phyloP scores from a whole-genome alignment of 1,140 invertebrate species.

The Saccostrea glomerata region DNA sequence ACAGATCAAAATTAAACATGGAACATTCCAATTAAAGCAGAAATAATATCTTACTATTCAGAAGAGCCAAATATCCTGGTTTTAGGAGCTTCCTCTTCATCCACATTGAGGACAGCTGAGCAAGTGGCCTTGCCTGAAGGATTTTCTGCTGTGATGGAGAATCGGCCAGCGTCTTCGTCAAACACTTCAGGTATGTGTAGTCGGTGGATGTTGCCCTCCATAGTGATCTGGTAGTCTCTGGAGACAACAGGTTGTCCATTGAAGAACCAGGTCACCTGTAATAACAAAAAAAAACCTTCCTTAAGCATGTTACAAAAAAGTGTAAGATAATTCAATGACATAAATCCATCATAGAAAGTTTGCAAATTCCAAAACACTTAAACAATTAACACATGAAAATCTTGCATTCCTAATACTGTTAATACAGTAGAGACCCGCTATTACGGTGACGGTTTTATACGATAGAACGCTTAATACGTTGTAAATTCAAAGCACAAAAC shows the following conservation, averaged over 20 bases:
- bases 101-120: slow-evolving; percentile 79
- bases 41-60: slow-evolving; percentile 49
- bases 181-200: slow-evolving; percentile 81
- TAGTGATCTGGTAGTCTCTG: slow-evolving; percentile 86
- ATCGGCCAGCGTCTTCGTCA: slow-evolving; percentile 77
- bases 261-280: slow-evolving; percentile 86
- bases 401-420: no score
- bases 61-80: slow-evolving; percentile 54
- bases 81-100: slow-evolving; percentile 75
- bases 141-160: slow-evolving; percentile 79
- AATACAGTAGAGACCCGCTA: no score
- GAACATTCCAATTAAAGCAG: no score
- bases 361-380: no score
- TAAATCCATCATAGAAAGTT: background rate
- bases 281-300: background rate
- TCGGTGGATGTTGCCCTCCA: slow-evolving; percentile 84
- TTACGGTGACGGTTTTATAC: no score
- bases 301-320: background rate
- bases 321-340: background rate
- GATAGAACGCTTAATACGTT: no score
- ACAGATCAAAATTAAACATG: no score
- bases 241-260: slow-evolving; percentile 85
- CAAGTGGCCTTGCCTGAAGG: slow-evolving; percentile 80
- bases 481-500: no score
- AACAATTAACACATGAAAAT: no score